Evolutionary conservation across 1,140 invertebrate genomes (phyloP).

Genomic region (Diorhabda sublineata): DNA sequence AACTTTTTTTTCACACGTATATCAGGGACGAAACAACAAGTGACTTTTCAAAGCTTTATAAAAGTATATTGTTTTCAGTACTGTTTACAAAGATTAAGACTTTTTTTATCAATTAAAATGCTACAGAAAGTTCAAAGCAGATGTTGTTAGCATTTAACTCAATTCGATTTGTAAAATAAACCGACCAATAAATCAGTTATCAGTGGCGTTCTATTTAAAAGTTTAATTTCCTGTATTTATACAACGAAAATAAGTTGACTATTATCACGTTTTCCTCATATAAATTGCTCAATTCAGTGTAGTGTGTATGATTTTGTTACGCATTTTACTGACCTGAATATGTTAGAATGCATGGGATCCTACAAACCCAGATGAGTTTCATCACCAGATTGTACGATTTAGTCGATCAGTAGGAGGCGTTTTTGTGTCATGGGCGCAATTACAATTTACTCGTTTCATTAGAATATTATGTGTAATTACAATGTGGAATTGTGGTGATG

Average conservation of each 20-base stretch:
- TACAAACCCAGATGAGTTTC: slow-evolving; percentile 12
- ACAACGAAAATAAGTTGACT: neutral
- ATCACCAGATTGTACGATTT: slow-evolving; percentile 10
- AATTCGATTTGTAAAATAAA: too few species aligned
- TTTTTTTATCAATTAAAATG: too few species aligned
- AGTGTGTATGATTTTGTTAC: neutral
- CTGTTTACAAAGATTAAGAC: too few species aligned
- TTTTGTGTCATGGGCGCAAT: neutral
- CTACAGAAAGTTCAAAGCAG: too few species aligned
- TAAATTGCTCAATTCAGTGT: neutral
- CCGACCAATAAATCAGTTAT: too few species aligned
- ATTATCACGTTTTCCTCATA: neutral
- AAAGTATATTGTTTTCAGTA: too few species aligned
- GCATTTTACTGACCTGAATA: slow-evolving; percentile 14
- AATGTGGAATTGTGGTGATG: neutral
- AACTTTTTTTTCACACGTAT: too few species aligned
- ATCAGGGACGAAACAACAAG: too few species aligned
- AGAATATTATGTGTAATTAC: neutral
- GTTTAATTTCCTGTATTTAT: neutral
- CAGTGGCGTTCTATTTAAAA: too few species aligned
- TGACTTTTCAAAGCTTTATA: too few species aligned
- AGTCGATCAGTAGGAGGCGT: neutral
- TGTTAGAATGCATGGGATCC: slow-evolving; percentile 1
- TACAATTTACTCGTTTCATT: neutral
- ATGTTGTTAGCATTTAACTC: too few species aligned